These are phyloP conservation scores for Tanypteryx hageni DNA, from an alignment of 2,888 invertebrate species.

Conservation along the genomic window DNA sequence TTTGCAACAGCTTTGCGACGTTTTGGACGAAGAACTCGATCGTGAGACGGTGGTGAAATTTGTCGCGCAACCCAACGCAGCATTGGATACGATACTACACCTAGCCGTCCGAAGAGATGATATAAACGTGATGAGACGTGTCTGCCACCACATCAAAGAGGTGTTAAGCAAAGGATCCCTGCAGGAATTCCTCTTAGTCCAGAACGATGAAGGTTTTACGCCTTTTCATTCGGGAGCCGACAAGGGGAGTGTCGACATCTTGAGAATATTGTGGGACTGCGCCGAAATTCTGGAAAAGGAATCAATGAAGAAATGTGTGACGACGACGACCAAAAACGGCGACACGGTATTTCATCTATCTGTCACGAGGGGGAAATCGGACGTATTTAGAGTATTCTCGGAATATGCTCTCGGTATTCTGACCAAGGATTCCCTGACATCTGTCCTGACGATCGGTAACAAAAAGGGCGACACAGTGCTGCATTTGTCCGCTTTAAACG, in stretches of 20 bases:
- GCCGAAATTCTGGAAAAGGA: background rate
- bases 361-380: background rate
- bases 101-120: background rate
- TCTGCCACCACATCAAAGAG: background rate
- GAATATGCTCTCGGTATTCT: background rate
- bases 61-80: background rate
- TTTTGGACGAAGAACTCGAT: background rate
- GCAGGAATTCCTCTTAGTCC: background rate
- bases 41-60: background rate
- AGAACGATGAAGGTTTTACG: background rate
- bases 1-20: background rate
- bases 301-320: background rate
- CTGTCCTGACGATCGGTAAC: background rate
- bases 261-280: slow-evolving; percentile 7
- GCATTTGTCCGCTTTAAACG: background rate
- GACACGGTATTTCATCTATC: slow-evolving; percentile 34
- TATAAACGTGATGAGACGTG: background rate
- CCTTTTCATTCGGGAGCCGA: slow-evolving; percentile 16
- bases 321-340: background rate
- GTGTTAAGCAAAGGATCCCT: background rate
- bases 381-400: background rate
- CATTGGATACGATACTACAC: slow-evolving; percentile 37
- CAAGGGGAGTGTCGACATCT: background rate
- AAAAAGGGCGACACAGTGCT: background rate
- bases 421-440: background rate